A percentile compares a stretch with the other conserved stretches of the same genome.
Conservation (phyloP, 2,113 vertebrate genomes). For the Nannobrachium achirus region DNA sequence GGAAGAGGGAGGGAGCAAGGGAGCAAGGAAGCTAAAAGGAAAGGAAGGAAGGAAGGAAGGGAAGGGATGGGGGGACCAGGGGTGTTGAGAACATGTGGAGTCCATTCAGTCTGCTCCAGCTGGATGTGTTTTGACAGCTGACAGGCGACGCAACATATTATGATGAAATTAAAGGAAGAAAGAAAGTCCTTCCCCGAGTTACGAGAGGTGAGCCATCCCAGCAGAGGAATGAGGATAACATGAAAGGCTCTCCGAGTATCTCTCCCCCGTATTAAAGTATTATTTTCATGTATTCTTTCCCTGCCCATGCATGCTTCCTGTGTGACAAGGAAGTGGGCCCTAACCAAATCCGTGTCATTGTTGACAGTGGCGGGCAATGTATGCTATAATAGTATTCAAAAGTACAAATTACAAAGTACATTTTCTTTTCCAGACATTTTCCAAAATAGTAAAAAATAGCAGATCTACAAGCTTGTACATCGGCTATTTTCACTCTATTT, state of each 20-base stretch:
- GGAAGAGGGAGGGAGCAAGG: conserved; percentile 18
- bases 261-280: background rate
- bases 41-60: conserved; percentile 9
- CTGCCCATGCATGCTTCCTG: conserved; percentile 8
- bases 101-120: conserved; percentile 67
- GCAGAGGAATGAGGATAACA: conserved; percentile 26
- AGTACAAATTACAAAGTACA: too few relatives aligned
- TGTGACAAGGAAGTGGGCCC: conserved; percentile 44
- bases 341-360: conserved; percentile 51
- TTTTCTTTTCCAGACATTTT: too few relatives aligned
- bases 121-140: conserved; percentile 79
- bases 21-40: background rate
- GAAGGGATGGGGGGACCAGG: conserved; percentile 17
- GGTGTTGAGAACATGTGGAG: conserved; percentile 66
- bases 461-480: too few relatives aligned
- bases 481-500: too few relatives aligned
- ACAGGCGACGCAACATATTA: conserved; percentile 63
- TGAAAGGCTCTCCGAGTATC: conserved; percentile 30
- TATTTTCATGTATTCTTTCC: background rate
- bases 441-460: too few relatives aligned
- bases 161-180: conserved; percentile 58
- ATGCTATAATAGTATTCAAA: too few relatives aligned
- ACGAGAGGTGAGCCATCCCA: conserved; percentile 24
- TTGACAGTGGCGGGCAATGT: background rate
- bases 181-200: conserved; percentile 27